phyloP scores from a whole-genome alignment of 1,140 invertebrate genomes.

The Cryptotermes secundus region DNA sequence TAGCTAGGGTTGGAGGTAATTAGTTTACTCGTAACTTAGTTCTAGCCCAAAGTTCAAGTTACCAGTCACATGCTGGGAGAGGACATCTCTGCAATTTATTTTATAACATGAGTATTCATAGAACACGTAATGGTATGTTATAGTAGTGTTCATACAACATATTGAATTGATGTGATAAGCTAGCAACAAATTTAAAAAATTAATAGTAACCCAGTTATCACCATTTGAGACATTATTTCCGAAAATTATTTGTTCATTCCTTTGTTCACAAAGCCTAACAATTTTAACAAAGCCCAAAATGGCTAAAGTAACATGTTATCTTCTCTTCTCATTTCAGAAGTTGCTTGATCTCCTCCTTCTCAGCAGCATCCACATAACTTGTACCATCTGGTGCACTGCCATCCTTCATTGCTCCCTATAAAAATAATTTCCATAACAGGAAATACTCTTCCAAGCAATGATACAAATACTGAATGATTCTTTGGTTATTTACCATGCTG shows the following conservation, averaged over 20 bases:
- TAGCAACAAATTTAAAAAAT: neutral
- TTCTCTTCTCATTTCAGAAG: conserved; percentile 52
- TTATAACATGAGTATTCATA: neutral
- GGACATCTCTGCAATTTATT: neutral
- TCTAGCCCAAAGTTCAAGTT: neutral
- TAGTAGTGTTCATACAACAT: neutral
- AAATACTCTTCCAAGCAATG: neutral
- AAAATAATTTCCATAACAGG: conserved; percentile 32
- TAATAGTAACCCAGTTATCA: neutral
- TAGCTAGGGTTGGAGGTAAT: neutral
- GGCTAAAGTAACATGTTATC: neutral
- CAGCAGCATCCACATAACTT: conserved; percentile 83
- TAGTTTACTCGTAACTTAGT: neutral
- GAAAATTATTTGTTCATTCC: neutral
- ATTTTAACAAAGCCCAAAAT: conserved; percentile 24
- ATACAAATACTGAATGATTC: too few relatives aligned
- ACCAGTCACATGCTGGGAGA: neutral
- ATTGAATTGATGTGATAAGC: neutral
- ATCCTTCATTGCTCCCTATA: conserved; percentile 78
- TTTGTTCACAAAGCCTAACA: neutral
- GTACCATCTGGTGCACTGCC: conserved; percentile 84
- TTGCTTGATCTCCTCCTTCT: conserved; percentile 88
- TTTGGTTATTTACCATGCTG: too few relatives aligned
- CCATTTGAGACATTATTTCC: neutral
- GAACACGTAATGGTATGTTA: neutral